Conservation (phyloP, 2,113 vertebrate genomes). For the Sciurus niger region DNA sequence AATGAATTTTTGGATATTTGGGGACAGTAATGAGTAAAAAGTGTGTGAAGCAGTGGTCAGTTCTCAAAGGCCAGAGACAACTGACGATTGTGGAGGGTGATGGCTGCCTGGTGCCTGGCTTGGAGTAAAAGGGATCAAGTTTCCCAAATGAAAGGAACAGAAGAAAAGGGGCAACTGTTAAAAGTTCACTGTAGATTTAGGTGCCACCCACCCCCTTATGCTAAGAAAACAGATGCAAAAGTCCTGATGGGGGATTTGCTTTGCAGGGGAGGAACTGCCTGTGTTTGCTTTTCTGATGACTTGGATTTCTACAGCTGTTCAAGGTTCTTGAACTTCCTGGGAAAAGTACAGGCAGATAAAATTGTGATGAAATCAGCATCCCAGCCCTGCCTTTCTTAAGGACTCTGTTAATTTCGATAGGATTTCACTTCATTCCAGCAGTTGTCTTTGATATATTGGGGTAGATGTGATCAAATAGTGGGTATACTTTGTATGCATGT, state of each 20-base stretch:
- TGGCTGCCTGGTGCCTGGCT: background rate
- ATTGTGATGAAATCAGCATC: constrained; percentile 71
- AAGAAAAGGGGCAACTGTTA: background rate
- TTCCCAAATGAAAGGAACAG: constrained; percentile 17
- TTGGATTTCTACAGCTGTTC: constrained; percentile 69
- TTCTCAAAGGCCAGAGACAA: background rate
- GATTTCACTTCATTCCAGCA: constrained; percentile 35
- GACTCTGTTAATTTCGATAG: constrained; percentile 20
- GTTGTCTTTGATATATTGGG: constrained; percentile 61
- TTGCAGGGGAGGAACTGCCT: constrained; percentile 47
- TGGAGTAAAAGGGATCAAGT: background rate
- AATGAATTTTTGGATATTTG: constrained; percentile 3
- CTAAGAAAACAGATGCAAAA: constrained; percentile 63
- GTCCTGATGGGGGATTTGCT: background rate
- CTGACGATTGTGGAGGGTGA: background rate
- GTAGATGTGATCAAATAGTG: background rate
- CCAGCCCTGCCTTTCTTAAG: constrained; percentile 50
- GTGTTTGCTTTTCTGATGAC: constrained; percentile 69
- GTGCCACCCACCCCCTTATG: background rate
- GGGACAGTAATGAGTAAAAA: background rate
- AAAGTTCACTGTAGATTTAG: constrained; percentile 32
- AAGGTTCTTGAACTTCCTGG: constrained; percentile 69
- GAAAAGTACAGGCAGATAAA: constrained; percentile 63
- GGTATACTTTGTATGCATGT: background rate
- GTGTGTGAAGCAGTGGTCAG: background rate